A percentile compares a stretch with the other conserved stretches of the same genome.
Evolutionary conservation across 2,888 invertebrate genomes (phyloP).

Genomic region (Trachelus troglodyta): DNA sequence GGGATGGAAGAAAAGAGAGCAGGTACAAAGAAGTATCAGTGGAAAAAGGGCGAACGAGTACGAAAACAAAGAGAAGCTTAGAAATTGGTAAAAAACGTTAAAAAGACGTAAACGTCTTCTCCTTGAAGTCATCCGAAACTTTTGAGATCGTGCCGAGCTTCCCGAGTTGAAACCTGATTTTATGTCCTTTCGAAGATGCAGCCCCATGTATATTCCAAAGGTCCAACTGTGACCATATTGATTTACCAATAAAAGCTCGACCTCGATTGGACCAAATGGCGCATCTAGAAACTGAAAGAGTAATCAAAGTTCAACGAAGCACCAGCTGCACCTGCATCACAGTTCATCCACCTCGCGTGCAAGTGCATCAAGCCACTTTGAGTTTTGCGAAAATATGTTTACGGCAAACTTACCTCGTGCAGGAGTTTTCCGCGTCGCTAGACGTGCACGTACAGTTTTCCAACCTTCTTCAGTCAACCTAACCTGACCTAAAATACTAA

Average conservation of each 20-base stretch:
- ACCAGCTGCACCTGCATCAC: background rate
- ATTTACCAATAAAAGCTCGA: conserved; percentile 3
- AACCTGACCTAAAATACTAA: background rate
- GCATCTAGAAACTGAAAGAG: background rate
- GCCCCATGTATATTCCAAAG: background rate
- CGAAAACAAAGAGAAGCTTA: background rate
- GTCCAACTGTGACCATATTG: background rate
- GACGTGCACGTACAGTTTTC: background rate
- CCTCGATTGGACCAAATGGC: background rate
- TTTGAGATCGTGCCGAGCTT: background rate
- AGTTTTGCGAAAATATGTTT: background rate
- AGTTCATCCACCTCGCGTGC: background rate
- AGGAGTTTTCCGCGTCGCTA: background rate
- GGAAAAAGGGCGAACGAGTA: background rate
- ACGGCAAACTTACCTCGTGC: background rate
- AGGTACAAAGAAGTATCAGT: background rate
- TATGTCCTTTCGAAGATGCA: background rate
- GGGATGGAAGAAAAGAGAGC: background rate
- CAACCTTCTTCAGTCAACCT: background rate
- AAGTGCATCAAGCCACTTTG: background rate
- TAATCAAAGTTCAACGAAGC: background rate
- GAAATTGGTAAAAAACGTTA: background rate
- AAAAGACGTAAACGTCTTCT: background rate
- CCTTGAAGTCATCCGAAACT: background rate
- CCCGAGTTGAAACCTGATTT: background rate